Conservation (phyloP, 2,888 invertebrate species). For the Trissonchulus sp. region DNA sequence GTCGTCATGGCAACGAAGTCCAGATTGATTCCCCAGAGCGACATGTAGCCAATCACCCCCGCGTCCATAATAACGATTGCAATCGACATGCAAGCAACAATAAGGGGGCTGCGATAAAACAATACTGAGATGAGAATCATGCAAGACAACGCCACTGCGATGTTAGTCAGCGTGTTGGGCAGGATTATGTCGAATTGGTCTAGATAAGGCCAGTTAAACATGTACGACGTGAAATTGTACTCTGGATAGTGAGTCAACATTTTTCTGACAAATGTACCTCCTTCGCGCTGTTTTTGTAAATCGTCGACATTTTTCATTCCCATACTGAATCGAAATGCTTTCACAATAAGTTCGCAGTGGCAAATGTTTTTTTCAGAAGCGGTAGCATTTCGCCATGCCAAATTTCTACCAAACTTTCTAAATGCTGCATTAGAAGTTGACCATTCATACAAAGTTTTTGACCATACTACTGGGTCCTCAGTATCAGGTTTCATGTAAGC, state of each 20-base stretch:
- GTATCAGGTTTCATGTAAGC: no score
- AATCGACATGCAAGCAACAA: slow-evolving; percentile 88
- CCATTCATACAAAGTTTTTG: no score
- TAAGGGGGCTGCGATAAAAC: slow-evolving; percentile 82
- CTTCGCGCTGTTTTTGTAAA: slow-evolving; percentile 37
- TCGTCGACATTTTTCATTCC: slow-evolving; percentile 31
- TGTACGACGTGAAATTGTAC: slow-evolving; percentile 80
- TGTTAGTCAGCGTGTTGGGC: slow-evolving; percentile 51
- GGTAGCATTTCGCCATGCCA: no score
- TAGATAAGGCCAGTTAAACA: slow-evolving; percentile 91
- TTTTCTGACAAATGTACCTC: slow-evolving; percentile 58
- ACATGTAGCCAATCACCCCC: slow-evolving; percentile 92
- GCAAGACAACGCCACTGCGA: slow-evolving; percentile 58
- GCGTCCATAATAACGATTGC: slow-evolving; percentile 86
- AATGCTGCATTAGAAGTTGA: no score
- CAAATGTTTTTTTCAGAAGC: no score
- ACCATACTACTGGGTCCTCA: no score
- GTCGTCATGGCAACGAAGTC: slow-evolving; percentile 79
- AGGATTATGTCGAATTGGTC: slow-evolving; percentile 59
- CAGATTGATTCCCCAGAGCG: slow-evolving; percentile 79
- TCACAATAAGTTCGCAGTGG: no score
- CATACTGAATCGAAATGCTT: slow-evolving; percentile 29
- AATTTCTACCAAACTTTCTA: no score
- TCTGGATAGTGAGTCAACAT: slow-evolving; percentile 67
- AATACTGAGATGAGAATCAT: slow-evolving; percentile 91